phyloP scores from a whole-genome alignment of 1,140 invertebrate genomes.

The Scylla paramamosain region DNA sequence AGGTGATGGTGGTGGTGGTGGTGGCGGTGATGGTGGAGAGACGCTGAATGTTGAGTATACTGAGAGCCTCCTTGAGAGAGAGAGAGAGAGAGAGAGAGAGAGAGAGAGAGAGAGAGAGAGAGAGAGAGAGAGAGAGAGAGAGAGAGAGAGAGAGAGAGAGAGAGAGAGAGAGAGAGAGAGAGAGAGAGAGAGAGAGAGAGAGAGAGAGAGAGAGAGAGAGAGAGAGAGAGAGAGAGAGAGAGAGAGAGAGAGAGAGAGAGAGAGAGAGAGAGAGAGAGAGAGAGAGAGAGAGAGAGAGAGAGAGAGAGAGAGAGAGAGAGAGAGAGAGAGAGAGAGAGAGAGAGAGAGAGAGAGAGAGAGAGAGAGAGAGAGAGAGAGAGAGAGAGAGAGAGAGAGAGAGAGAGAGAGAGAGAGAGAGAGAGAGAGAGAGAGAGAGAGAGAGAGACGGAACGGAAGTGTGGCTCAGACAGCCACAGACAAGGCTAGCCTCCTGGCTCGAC shows the following conservation, averaged over 20 bases:
- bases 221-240: neutral
- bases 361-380: slow-evolving; percentile 27
- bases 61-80: too few species aligned
- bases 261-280: neutral
- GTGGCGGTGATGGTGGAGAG: too few species aligned
- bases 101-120: neutral
- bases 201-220: too few species aligned
- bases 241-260: slow-evolving; percentile 19
- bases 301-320: neutral
- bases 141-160: neutral
- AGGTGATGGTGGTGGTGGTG: too few species aligned
- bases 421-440: slow-evolving; percentile 27
- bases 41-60: too few species aligned
- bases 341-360: slow-evolving; percentile 42
- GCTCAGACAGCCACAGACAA: neutral
- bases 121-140: neutral
- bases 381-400: neutral
- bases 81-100: neutral
- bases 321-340: neutral
- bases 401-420: neutral
- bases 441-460: neutral
- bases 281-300: neutral
- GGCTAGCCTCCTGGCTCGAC: too few species aligned
- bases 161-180: too few species aligned
- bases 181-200: too few species aligned